Conservation (phyloP, 2,888 invertebrate species). For the Diogma glabrata region DNA sequence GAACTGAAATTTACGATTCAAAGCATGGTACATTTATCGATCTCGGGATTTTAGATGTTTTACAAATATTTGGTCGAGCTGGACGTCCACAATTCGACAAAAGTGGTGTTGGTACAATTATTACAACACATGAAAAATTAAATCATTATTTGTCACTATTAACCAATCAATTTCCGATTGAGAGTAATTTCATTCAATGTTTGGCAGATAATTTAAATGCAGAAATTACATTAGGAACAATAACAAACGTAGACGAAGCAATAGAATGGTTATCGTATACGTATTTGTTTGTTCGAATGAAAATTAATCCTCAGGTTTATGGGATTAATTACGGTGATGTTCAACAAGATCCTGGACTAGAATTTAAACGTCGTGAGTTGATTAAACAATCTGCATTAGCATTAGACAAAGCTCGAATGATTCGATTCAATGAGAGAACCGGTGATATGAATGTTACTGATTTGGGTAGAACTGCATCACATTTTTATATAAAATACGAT, state of each 20-base stretch:
- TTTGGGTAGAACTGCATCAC: slow-evolving; percentile 91
- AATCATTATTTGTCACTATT: slow-evolving; percentile 86
- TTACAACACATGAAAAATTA: slow-evolving; percentile 84
- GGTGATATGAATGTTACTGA: slow-evolving; percentile 72
- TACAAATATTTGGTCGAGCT: slow-evolving; percentile 97
- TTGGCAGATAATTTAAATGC: slow-evolving; percentile 96
- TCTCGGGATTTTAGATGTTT: slow-evolving; percentile 90
- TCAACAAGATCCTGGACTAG: slow-evolving; percentile 68
- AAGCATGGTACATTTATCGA: slow-evolving; percentile 90
- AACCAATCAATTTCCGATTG: slow-evolving; percentile 95
- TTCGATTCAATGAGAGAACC: slow-evolving; percentile 75
- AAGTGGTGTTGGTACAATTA: slow-evolving; percentile 89
- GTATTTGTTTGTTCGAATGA: slow-evolving; percentile 88
- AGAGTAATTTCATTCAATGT: slow-evolving; percentile 87
- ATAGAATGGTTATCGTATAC: slow-evolving; percentile 97
- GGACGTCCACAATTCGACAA: slow-evolving; percentile 96
- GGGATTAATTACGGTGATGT: slow-evolving; percentile 50
- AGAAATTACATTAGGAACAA: slow-evolving; percentile 93
- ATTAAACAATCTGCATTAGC: slow-evolving; percentile 70
- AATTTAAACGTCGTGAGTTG: slow-evolving; percentile 62
- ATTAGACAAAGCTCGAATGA: slow-evolving; percentile 88
- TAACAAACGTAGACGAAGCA: slow-evolving; percentile 89
- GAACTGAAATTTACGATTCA: slow-evolving; percentile 93
- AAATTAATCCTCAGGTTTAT: slow-evolving; percentile 73
- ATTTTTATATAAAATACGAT: slow-evolving; percentile 94